Percentiles rank a stretch among this genome's conserved stretches.
Conservation (phyloP, 2,113 vertebrate species). For the Paradoxurus hermaphroditus region DNA sequence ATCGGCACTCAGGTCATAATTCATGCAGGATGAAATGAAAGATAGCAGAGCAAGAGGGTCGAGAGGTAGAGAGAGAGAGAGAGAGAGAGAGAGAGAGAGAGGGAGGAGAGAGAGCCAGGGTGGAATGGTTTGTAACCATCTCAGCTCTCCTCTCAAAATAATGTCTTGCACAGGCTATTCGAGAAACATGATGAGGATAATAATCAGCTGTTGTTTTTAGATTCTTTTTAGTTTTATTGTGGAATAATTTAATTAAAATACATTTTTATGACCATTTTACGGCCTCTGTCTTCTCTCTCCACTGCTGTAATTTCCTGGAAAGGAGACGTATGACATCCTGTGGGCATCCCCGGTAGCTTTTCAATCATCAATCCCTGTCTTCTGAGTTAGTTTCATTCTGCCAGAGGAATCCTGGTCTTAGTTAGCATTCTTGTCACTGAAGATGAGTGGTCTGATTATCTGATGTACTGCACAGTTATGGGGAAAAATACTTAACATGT, state of each 20-base stretch:
- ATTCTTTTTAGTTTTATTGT: conserved; percentile 78
- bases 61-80: neutral
- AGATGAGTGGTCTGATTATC: conserved; percentile 70
- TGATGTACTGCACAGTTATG: conserved; percentile 26
- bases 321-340: conserved; percentile 74
- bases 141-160: conserved; percentile 59
- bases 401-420: conserved; percentile 45
- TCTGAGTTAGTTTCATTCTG: conserved; percentile 74
- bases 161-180: conserved; percentile 65
- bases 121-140: conserved; percentile 38
- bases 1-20: neutral
- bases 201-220: conserved; percentile 73
- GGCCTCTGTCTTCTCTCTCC: conserved; percentile 71
- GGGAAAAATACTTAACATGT: neutral
- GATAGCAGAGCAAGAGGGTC: neutral
- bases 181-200: conserved; percentile 53
- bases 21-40: neutral
- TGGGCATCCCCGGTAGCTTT: conserved; percentile 75
- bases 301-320: conserved; percentile 80
- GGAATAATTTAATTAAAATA: conserved; percentile 82
- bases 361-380: conserved; percentile 55
- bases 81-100: neutral
- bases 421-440: conserved; percentile 34
- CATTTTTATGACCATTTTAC: conserved; percentile 78
- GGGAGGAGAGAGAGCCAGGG: neutral